A percentile compares a stretch with the other conserved stretches of the same genome.
These are phyloP conservation scores for Syngnathus floridae DNA, from an alignment of 2,113 vertebrate genomes.

Conservation along the genomic window DNA sequence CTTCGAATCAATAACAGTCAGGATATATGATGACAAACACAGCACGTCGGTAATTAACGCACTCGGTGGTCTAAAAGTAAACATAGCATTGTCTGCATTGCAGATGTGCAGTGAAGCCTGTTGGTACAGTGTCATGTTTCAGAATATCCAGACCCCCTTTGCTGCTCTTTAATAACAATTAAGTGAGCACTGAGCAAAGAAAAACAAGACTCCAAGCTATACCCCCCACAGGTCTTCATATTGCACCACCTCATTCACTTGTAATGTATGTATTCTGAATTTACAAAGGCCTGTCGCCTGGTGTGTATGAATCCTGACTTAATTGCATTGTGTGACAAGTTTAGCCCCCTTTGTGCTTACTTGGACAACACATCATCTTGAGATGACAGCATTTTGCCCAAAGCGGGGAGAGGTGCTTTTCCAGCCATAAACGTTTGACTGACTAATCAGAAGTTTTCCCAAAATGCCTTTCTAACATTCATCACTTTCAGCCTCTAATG, in stretches of 20 bases:
- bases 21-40: neutral
- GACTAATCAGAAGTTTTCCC: conserved; percentile 34
- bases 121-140: neutral
- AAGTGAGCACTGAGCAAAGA: neutral
- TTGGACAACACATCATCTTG: conserved; percentile 12
- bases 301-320: conserved; percentile 20
- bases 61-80: conserved; percentile 5
- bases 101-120: conserved; percentile 18
- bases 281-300: neutral
- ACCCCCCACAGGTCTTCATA: conserved; percentile 1
- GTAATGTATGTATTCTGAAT: neutral
- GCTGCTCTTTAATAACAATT: neutral
- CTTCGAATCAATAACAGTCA: neutral
- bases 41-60: conserved; percentile 6
- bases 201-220: neutral
- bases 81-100: conserved; percentile 12
- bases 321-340: conserved; percentile 7
- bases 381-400: conserved; percentile 16
- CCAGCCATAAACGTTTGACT: conserved; percentile 39
- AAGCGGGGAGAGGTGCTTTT: conserved; percentile 5
- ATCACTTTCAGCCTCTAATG: conserved; percentile 26
- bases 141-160: neutral
- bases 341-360: conserved; percentile 15
- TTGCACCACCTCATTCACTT: conserved; percentile 10
- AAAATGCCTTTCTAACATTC: conserved; percentile 29